phyloP scores from a whole-genome alignment of 2,888 invertebrate genomes.

The Dusona sp. region DNA sequence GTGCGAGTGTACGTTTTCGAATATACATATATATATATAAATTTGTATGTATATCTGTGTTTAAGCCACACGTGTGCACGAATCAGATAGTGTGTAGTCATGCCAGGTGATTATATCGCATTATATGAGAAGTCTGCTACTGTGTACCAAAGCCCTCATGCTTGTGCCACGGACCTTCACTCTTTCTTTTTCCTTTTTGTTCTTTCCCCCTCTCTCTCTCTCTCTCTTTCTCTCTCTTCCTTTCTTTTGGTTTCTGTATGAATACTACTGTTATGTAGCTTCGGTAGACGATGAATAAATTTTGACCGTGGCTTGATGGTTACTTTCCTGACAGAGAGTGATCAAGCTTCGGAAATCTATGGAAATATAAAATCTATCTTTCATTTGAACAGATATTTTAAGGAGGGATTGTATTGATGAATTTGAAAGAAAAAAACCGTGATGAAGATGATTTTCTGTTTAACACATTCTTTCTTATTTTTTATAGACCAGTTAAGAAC shows the following conservation, averaged over 20 bases:
- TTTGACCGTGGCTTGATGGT: slow-evolving; percentile 73
- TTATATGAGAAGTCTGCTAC: slow-evolving; percentile 84
- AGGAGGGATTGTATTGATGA: neutral
- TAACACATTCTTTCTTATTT: neutral
- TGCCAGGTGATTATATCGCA: slow-evolving; percentile 85
- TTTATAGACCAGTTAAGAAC: neutral
- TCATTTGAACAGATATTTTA: neutral
- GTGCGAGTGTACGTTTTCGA: too few species aligned
- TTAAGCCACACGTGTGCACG: slow-evolving; percentile 69
- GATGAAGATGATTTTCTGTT: neutral
- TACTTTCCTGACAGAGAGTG: slow-evolving; percentile 10
- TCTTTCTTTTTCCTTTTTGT: slow-evolving; percentile 65
- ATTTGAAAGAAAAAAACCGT: neutral
- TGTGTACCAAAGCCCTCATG: slow-evolving; percentile 83
- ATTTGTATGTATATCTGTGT: slow-evolving; percentile 73
- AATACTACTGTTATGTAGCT: slow-evolving; percentile 39
- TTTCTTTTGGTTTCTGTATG: slow-evolving; percentile 67
- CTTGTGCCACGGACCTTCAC: slow-evolving; percentile 75
- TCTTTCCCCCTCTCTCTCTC: slow-evolving; percentile 62
- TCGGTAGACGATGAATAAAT: slow-evolving; percentile 77
- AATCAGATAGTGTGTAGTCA: slow-evolving; percentile 85
- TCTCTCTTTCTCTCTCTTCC: slow-evolving; percentile 67
- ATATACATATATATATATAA: slow-evolving; percentile 27
- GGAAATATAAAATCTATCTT: neutral
- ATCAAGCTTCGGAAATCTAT: slow-evolving; percentile 22